Conservation (phyloP, 2,113 vertebrate species). For the Herpetotheres cachinnans region DNA sequence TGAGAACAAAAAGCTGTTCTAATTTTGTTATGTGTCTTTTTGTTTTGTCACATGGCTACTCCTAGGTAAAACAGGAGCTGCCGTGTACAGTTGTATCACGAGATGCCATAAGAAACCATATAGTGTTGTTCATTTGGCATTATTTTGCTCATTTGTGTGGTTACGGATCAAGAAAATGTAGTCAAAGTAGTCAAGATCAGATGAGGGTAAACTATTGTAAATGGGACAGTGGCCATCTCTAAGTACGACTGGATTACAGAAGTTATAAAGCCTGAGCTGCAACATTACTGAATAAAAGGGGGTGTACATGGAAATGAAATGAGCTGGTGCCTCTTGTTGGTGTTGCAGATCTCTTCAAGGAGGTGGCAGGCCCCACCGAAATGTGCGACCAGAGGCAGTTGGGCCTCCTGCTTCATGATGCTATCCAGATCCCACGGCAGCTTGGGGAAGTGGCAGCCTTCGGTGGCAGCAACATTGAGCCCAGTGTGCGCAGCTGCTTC, state of each 20-base stretch:
- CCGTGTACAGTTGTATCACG: neutral
- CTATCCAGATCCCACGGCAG: constrained; percentile 94
- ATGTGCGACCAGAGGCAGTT: constrained; percentile 94
- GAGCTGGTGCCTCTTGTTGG: neutral
- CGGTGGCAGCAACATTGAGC: constrained; percentile 96
- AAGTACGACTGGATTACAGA: neutral
- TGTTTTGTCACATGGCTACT: neutral
- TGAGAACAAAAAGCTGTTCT: neutral
- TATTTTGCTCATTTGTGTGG: neutral
- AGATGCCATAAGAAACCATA: neutral
- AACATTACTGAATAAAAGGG: neutral
- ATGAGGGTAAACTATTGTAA: neutral
- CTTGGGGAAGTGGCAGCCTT: constrained; percentile 96
- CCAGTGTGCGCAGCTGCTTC: constrained; percentile 97
- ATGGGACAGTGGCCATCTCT: neutral
- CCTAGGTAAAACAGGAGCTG: neutral
- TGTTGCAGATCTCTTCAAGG: constrained; percentile 88
- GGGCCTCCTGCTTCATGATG: constrained; percentile 91
- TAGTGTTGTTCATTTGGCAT: neutral
- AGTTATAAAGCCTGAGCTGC: neutral
- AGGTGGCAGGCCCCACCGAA: constrained; percentile 87
- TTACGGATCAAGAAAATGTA: neutral
- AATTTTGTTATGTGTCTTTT: neutral
- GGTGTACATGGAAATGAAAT: neutral
- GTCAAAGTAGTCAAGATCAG: neutral